A percentile compares a stretch with the other conserved stretches of the same genome.
These are phyloP conservation scores for Stegostoma tigrinum DNA, from an alignment of 2,113 vertebrate species.

Conservation along the genomic window DNA sequence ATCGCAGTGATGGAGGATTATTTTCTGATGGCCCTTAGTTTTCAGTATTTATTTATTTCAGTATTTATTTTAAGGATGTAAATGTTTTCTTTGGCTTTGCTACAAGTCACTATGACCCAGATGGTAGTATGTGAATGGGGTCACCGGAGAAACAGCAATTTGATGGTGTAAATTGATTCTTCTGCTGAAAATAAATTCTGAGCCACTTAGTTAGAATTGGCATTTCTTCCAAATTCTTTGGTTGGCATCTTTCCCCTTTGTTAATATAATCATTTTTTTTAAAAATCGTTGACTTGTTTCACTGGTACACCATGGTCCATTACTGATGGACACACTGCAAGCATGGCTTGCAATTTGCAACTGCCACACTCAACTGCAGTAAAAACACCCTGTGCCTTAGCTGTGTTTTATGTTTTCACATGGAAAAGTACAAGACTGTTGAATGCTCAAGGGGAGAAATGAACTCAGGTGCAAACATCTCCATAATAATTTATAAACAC, in stretches of 20 bases:
- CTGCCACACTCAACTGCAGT: neutral
- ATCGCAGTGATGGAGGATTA: neutral
- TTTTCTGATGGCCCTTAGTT: neutral
- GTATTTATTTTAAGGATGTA: neutral
- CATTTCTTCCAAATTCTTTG: constrained; percentile 10
- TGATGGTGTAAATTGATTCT: constrained; percentile 19
- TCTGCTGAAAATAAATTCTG: neutral
- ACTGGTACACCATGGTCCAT: neutral
- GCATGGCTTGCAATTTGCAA: neutral
- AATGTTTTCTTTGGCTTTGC: neutral
- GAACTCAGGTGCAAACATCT: neutral
- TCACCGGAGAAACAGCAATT: neutral
- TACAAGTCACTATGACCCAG: neutral
- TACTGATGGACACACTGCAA: neutral
- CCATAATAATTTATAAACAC: neutral
- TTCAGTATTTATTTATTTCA: neutral
- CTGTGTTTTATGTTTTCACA: neutral
- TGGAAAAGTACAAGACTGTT: neutral
- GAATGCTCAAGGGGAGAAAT: neutral
- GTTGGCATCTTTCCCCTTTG: neutral
- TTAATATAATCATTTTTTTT: neutral
- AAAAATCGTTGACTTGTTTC: neutral
- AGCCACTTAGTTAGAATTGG: constrained; percentile 21
- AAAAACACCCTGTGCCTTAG: neutral
- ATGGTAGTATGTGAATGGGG: constrained; percentile 14